These are phyloP conservation scores for Proales similis DNA, from an alignment of 1,140 invertebrate genomes.

Conservation along the genomic window DNA sequence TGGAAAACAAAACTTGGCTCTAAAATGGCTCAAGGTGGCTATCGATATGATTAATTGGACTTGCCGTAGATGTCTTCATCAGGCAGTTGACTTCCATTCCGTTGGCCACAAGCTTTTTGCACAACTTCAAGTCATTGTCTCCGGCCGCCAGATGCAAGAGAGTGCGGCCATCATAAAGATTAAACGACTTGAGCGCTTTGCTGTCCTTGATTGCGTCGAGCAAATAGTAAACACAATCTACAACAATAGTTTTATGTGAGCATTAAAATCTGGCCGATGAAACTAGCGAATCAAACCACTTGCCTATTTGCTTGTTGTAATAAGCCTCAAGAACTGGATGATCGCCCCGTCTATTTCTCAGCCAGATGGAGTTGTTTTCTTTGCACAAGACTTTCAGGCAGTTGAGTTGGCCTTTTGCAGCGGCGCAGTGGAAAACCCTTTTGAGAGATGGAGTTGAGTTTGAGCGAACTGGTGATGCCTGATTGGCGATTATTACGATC, in stretches of 20 bases:
- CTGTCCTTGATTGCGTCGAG: slow-evolving; percentile 59
- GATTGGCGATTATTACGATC: slow-evolving; percentile 35
- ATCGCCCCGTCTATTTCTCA: slow-evolving; percentile 81
- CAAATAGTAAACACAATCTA: slow-evolving; percentile 37
- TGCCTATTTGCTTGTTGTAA: slow-evolving; percentile 72
- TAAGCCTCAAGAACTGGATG: slow-evolving; percentile 88
- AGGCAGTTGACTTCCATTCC: slow-evolving; percentile 50
- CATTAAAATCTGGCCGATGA: not conserved
- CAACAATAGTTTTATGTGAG: not conserved
- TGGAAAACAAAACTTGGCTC: not conserved
- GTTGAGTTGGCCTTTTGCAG: slow-evolving; percentile 85
- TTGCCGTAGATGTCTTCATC: slow-evolving; percentile 45
- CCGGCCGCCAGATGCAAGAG: slow-evolving; percentile 86
- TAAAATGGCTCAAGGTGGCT: slow-evolving; percentile 1
- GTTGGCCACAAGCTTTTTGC: slow-evolving; percentile 57
- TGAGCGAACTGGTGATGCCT: not conserved
- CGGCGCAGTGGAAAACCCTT: slow-evolving; percentile 74
- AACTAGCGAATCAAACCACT: slow-evolving; percentile 21
- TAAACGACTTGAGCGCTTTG: slow-evolving; percentile 74
- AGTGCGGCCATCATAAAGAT: slow-evolving; percentile 76
- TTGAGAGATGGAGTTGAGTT: slow-evolving; percentile 29
- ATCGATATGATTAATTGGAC: slow-evolving; percentile 45
- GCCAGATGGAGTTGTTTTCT: slow-evolving; percentile 75
- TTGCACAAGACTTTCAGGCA: slow-evolving; percentile 68
- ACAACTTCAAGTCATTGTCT: slow-evolving; percentile 86